A percentile compares a stretch with the other conserved stretches of the same genome.
Conservation (phyloP, 2,113 vertebrate genomes). For the Sprattus sprattus region DNA sequence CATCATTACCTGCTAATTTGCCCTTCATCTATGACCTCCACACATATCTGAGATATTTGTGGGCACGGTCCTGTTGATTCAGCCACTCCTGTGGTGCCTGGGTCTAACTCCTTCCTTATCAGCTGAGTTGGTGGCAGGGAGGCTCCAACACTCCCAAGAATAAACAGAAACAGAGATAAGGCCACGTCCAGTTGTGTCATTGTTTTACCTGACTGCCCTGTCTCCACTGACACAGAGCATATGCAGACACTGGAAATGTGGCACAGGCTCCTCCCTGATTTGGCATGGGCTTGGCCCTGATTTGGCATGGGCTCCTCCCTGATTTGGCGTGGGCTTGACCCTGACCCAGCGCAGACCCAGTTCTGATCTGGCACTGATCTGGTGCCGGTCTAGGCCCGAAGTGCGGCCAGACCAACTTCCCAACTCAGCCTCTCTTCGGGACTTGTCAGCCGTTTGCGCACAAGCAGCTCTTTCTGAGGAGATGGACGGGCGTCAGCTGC, state of each 20-base stretch:
- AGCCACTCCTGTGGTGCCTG: not conserved
- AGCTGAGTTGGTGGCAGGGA: slow-evolving; percentile 12
- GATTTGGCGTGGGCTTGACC: no score
- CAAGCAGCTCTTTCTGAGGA: not conserved
- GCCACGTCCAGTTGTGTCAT: not conserved
- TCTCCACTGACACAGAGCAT: not conserved
- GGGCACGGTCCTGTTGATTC: not conserved
- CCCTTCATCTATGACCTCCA: slow-evolving; percentile 18
- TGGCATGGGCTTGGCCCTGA: not conserved
- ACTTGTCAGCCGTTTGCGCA: not conserved
- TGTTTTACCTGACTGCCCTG: not conserved
- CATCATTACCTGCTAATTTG: not conserved
- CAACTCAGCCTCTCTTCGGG: not conserved
- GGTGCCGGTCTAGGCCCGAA: not conserved
- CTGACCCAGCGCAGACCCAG: not conserved
- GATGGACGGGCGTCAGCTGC: slow-evolving; percentile 20
- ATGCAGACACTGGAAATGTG: not conserved
- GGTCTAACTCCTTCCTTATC: slow-evolving; percentile 21
- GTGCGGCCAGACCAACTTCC: not conserved
- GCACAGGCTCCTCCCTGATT: not conserved
- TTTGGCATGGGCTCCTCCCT: not conserved
- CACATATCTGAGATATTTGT: slow-evolving; percentile 20
- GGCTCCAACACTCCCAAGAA: slow-evolving; percentile 35
- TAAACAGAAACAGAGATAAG: slow-evolving; percentile 38
- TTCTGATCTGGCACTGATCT: not conserved